Percentiles rank a stretch among this genome's conserved stretches.
Evolutionary conservation across 2,113 vertebrate species (phyloP).

Genomic region (Ahaetulla prasina): DNA sequence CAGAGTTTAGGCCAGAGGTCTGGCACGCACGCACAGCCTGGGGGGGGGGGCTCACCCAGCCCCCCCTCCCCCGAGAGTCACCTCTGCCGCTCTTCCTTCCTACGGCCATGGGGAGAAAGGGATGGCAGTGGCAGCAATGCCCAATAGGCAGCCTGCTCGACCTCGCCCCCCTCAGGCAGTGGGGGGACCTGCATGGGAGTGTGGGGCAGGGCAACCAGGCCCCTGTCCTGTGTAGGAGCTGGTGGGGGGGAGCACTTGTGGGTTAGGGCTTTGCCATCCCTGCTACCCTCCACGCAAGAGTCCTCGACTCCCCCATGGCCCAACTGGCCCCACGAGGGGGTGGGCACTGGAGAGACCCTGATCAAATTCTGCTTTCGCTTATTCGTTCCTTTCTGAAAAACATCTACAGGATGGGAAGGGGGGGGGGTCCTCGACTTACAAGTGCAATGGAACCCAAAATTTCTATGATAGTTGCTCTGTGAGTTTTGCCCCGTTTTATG

Average conservation of each 20-base stretch:
- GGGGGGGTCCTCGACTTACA: fast-evolving
- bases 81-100: not conserved
- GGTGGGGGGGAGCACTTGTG: not conserved
- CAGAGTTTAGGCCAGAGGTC: not conserved
- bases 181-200: not conserved
- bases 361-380: not conserved
- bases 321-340: not conserved
- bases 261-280: not conserved
- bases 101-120: not conserved
- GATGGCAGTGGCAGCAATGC: not conserved
- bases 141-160: not conserved
- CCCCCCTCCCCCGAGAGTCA: not conserved
- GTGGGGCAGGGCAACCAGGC: not conserved
- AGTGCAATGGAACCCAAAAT: not conserved
- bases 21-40: not conserved
- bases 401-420: not conserved
- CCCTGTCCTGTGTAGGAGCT: not conserved
- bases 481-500: not conserved
- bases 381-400: not conserved
- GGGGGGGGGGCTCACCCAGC: not conserved
- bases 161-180: not conserved
- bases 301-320: not conserved
- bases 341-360: not conserved
- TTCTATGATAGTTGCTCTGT: not conserved
- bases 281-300: not conserved